Conservation (phyloP, 2,888 invertebrate genomes). For the Mythimna ferrago region DNA sequence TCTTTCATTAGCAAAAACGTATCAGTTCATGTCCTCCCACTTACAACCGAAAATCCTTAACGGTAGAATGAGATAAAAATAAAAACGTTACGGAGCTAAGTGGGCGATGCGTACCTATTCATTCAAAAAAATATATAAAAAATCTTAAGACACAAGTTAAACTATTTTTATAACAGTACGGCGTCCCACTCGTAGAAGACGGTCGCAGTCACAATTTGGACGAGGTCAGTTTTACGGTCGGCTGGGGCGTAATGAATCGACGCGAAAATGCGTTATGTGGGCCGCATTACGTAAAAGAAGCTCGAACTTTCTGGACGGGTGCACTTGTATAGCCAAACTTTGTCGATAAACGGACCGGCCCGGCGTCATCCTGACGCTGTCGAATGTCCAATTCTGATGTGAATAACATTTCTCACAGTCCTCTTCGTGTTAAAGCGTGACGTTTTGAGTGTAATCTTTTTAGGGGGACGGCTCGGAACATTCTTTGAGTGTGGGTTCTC, state of each 20-base stretch:
- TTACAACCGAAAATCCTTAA: neutral
- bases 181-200: slow-evolving; percentile 56
- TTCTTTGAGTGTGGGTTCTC: neutral
- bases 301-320: slow-evolving; percentile 82
- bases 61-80: neutral
- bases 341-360: slow-evolving; percentile 76
- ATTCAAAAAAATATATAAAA: slow-evolving; percentile 13
- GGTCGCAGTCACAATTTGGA: slow-evolving; percentile 62
- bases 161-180: slow-evolving; percentile 24
- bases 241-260: slow-evolving; percentile 75
- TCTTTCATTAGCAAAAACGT: neutral
- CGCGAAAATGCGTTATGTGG: slow-evolving; percentile 80
- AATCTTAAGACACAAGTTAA: neutral
- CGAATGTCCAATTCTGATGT: slow-evolving; percentile 68
- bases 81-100: neutral
- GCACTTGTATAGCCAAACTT: slow-evolving; percentile 85
- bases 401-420: slow-evolving; percentile 67
- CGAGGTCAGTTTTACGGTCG: slow-evolving; percentile 77
- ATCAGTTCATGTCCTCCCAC: neutral
- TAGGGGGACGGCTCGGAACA: slow-evolving; percentile 1
- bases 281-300: slow-evolving; percentile 80
- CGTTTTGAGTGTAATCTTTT: slow-evolving; percentile 57
- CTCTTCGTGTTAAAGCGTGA: slow-evolving; percentile 59
- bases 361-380: slow-evolving; percentile 79
- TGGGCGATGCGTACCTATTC: neutral